Base-by-base conservation (phyloP, 2,797 vertebrate genomes). In the Octomys mimax region DNA sequence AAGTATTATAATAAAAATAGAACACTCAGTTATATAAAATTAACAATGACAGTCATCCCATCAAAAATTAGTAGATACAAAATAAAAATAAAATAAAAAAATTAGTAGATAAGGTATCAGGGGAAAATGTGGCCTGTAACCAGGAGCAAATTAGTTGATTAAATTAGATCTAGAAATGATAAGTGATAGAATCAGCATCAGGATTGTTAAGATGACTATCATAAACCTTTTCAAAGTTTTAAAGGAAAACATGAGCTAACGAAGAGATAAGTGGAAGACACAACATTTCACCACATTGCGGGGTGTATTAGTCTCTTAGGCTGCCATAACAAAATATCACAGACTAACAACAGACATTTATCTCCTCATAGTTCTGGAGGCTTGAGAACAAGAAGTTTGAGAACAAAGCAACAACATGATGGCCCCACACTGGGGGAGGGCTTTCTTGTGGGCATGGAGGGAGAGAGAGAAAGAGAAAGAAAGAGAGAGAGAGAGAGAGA, bases 331-430 rank as follows among this genome's bases (percentile, higher is more conserved):
- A 83, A 83, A 90, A 87, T 62, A 19, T 22, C 33, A 9, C 11
- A 52, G 81, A 13, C 66, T 84, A 31, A 66, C 39, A 61, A 42
- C 5, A 79, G 68, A 46, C 36, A 52, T 87, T 75, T 91, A 71
- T 96, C 83, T 82, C 79, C 95, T 85, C 4, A 13, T 6, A 11
- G 3, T 61, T 91, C 62, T 92, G 59, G 70, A 89, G 31, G 19
- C 59, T 80, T 89, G 92, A 89, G 61, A 71, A 70, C 24, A 82
- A n/a, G 10, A 80, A 19, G 52, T 84, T 80, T 89, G 93, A 92
- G 73, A 66, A 70, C 39, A 73, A 28, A 28, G 13, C 66, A 16
- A 26, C 75, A 62, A 18, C 26, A 42, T 49, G 49, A 57, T 33
- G 26, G 22, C 22, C 64, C 73, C 39, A 62, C 86, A 66, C 33